Conservation (phyloP, 2,113 vertebrate species). For the Blennius ocellaris region DNA sequence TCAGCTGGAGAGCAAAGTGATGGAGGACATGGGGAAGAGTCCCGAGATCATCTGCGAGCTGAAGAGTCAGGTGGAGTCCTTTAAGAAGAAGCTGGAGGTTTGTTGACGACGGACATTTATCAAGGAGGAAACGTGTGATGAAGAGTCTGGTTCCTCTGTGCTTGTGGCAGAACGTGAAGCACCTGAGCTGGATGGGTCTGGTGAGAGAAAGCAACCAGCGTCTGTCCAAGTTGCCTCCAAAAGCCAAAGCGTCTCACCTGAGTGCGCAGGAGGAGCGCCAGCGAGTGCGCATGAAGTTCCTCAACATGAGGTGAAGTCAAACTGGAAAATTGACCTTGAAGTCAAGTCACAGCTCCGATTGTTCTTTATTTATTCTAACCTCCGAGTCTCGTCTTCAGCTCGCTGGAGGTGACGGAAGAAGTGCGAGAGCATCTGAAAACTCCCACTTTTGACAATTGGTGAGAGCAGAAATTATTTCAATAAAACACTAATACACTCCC, state of each 20-base stretch:
- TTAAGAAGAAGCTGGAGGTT: constrained; percentile 78
- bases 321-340: too few species aligned
- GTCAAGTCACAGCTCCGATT: too few species aligned
- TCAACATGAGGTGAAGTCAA: constrained; percentile 70
- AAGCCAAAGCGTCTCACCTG: constrained; percentile 30
- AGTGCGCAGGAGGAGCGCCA: constrained; percentile 63
- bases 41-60: constrained; percentile 65
- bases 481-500: background rate
- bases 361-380: background rate
- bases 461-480: constrained; percentile 5
- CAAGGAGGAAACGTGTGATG: too few species aligned
- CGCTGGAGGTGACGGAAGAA: constrained; percentile 73
- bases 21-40: constrained; percentile 45
- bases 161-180: constrained; percentile 62
- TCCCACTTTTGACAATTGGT: constrained; percentile 78
- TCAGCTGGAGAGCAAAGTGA: constrained; percentile 67
- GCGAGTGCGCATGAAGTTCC: constrained; percentile 62
- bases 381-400: constrained; percentile 38
- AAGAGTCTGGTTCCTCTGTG: background rate
- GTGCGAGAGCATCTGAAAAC: constrained; percentile 75
- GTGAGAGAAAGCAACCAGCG: constrained; percentile 59
- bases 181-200: constrained; percentile 79
- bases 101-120: background rate
- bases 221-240: constrained; percentile 32
- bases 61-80: constrained; percentile 72